Evolutionary conservation across 2,113 vertebrate species (phyloP).

Genomic region (Gadus chalcogrammus): DNA sequence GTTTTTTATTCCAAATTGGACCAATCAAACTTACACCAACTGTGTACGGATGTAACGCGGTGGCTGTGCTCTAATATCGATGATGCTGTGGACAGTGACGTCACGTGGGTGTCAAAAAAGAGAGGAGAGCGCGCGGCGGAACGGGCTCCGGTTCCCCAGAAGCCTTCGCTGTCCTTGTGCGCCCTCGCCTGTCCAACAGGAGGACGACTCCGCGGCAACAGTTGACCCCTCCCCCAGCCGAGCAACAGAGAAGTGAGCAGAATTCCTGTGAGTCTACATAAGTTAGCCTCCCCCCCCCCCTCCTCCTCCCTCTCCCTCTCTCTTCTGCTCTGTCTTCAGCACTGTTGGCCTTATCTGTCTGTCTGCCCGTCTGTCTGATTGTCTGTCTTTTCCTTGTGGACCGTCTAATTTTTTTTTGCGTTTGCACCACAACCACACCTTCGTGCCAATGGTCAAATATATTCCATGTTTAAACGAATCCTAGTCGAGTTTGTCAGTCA

Average conservation of each 20-base stretch:
- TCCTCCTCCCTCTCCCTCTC: constrained; percentile 20
- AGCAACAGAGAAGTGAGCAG: constrained; percentile 40
- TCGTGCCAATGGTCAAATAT: too few species aligned
- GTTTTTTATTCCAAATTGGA: too few species aligned
- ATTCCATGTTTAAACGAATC: too few species aligned
- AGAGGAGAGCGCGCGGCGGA: constrained; percentile 5
- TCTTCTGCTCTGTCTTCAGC: not conserved
- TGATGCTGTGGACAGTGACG: constrained; percentile 18
- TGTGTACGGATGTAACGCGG: too few species aligned
- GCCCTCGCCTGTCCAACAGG: constrained; percentile 73
- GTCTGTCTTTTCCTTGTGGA: too few species aligned
- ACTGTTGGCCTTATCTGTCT: not conserved
- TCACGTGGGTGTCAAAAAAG: constrained; percentile 24
- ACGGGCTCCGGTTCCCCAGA: constrained; percentile 16
- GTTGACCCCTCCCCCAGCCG: constrained; percentile 26
- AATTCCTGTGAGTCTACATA: constrained; percentile 56
- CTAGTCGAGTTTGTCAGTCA: too few species aligned
- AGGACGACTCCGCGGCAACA: constrained; percentile 40
- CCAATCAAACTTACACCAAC: too few species aligned
- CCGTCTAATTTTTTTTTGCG: too few species aligned
- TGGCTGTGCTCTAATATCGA: too few species aligned
- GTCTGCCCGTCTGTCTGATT: too few species aligned
- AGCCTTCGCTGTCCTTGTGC: constrained; percentile 74
- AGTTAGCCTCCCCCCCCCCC: too few species aligned
- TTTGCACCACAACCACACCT: too few species aligned